These are phyloP conservation scores for Pseudomyrmex gracilis DNA, from an alignment of 1,140 invertebrate genomes.

Conservation along the genomic window DNA sequence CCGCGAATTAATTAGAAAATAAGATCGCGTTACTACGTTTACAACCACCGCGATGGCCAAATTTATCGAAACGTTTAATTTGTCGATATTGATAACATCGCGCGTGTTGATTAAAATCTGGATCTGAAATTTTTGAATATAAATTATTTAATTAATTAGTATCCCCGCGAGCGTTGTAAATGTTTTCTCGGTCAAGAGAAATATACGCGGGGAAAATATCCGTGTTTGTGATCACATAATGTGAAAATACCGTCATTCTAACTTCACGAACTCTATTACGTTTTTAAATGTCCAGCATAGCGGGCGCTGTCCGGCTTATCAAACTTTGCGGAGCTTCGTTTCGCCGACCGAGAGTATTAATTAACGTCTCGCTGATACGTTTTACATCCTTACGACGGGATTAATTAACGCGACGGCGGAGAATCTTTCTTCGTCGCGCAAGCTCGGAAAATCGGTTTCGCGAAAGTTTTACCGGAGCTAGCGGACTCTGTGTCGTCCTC, in stretches of 20 bases:
- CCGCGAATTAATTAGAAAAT: slow-evolving; percentile 40
- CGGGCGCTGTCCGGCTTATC: slow-evolving; percentile 32
- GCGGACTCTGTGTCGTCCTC: slow-evolving; percentile 15
- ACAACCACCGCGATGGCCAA: not conserved
- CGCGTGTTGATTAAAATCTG: slow-evolving; percentile 40
- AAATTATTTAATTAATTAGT: slow-evolving; percentile 58
- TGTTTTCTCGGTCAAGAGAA: not conserved
- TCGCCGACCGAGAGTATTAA: slow-evolving; percentile 33
- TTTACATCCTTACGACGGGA: slow-evolving; percentile 57
- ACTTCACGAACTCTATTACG: slow-evolving; percentile 46
- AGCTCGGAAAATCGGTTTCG: slow-evolving; percentile 37
- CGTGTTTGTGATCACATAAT: not conserved
- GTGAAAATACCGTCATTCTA: slow-evolving; percentile 13
- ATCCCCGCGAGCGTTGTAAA: not conserved
- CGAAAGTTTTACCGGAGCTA: slow-evolving; percentile 14
- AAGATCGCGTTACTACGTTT: slow-evolving; percentile 30
- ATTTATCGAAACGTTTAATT: slow-evolving; percentile 22
- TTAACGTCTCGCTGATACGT: slow-evolving; percentile 59
- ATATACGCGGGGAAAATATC: not conserved
- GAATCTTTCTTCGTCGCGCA: slow-evolving; percentile 39
- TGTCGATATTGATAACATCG: not conserved
- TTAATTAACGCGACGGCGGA: slow-evolving; percentile 66
- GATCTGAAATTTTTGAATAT: slow-evolving; percentile 9
- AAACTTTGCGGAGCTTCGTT: slow-evolving; percentile 40
- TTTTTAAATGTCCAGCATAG: slow-evolving; percentile 33